phyloP scores from a whole-genome alignment of 2,888 invertebrate genomes.

The Bibio marci region DNA sequence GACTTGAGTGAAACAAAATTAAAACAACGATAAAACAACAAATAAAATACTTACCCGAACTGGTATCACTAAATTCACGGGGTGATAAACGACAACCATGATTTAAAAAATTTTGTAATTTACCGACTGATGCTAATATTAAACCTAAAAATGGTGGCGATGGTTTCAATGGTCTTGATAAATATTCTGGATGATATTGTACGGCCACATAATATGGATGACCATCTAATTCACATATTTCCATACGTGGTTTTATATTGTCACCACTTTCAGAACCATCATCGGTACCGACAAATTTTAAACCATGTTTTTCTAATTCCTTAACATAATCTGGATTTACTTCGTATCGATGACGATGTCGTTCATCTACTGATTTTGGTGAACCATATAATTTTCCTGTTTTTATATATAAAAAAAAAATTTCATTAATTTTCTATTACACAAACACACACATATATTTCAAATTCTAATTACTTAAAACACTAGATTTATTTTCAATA shows the following conservation, averaged over 20 bases:
- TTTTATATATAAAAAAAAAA: conserved; percentile 11
- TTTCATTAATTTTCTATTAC: neutral
- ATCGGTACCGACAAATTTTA: conserved; percentile 80
- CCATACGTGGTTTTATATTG: conserved; percentile 67
- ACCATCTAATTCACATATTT: conserved; percentile 68
- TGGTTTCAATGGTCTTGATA: conserved; percentile 77
- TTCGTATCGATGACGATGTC: conserved; percentile 95
- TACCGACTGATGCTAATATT: conserved; percentile 74
- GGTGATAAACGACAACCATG: conserved; percentile 53
- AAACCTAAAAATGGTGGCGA: conserved; percentile 93
- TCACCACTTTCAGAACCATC: conserved; percentile 22
- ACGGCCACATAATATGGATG: conserved; percentile 92
- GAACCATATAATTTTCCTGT: conserved; percentile 60
- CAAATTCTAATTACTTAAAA: conserved; percentile 38
- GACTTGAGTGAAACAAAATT: too few relatives aligned
- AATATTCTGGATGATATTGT: conserved; percentile 96
- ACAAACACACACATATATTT: neutral
- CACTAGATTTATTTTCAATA: conserved; percentile 32
- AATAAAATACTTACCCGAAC: conserved; percentile 42
- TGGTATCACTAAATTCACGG: conserved; percentile 47
- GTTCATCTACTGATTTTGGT: conserved; percentile 67
- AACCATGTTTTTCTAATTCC: conserved; percentile 60
- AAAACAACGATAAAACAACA: too few relatives aligned
- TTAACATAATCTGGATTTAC: conserved; percentile 80
- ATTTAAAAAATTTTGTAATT: conserved; percentile 52